Evolutionary conservation across 2,888 invertebrate species (phyloP).

Genomic region (Sicus ferrugineus): DNA sequence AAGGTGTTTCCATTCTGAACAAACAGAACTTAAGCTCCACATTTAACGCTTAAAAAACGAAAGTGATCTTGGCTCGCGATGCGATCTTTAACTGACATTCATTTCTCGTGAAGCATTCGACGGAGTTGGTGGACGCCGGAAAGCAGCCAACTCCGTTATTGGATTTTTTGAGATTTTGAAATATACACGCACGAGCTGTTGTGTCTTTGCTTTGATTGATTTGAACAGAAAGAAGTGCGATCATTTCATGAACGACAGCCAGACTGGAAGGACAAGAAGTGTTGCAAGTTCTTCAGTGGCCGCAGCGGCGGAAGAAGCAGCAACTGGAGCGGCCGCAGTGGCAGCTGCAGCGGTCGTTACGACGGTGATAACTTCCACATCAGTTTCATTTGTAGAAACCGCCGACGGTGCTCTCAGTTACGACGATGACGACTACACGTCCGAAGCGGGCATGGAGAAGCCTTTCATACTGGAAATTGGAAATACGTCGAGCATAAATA

Average conservation of each 20-base stretch:
- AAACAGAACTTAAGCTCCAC: slow-evolving; percentile 42
- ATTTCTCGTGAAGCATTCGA: slow-evolving; percentile 38
- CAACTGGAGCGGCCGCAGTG: neutral
- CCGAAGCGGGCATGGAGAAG: slow-evolving; percentile 53
- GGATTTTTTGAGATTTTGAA: slow-evolving; percentile 27
- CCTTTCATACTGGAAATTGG: slow-evolving; percentile 55
- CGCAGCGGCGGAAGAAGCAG: neutral
- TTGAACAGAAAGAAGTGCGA: slow-evolving; percentile 40
- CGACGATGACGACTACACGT: slow-evolving; percentile 33
- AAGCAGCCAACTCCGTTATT: slow-evolving; percentile 35
- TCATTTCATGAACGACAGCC: slow-evolving; percentile 48
- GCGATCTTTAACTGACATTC: slow-evolving; percentile 38
- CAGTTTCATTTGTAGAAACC: no score
- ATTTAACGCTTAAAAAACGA: slow-evolving; percentile 43
- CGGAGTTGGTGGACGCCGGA: slow-evolving; percentile 34
- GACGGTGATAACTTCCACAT: neutral
- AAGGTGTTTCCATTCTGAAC: slow-evolving; percentile 38
- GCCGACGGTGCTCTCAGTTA: slow-evolving; percentile 43
- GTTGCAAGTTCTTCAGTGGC: neutral
- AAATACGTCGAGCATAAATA: slow-evolving; percentile 39
- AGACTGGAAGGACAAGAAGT: neutral
- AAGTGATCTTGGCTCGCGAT: slow-evolving; percentile 40
- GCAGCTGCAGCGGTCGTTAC: neutral
- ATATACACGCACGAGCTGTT: slow-evolving; percentile 3
- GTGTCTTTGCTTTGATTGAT: neutral